Conservation (phyloP, 2,113 vertebrate species). For the Cinclus cinclus region DNA sequence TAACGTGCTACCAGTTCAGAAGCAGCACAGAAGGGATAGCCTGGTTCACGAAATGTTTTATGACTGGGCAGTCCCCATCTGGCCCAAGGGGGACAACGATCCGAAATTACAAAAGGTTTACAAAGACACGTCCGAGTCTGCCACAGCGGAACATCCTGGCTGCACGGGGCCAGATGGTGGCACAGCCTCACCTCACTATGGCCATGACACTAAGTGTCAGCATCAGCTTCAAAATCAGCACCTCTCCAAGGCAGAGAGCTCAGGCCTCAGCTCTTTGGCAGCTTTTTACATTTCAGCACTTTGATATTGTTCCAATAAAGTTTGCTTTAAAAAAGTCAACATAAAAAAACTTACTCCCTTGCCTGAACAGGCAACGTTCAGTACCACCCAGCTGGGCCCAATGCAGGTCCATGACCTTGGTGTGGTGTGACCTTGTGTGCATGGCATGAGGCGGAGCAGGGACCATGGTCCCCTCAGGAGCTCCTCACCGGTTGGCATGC, state of each 20-base stretch:
- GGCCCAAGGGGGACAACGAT: too few relatives aligned
- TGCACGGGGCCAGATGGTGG: too few relatives aligned
- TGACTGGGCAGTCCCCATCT: background rate
- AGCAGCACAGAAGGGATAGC: background rate
- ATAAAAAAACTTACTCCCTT: background rate
- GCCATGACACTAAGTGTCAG: background rate
- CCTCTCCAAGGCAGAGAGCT: background rate
- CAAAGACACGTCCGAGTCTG: too few relatives aligned
- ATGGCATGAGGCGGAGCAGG: fast-evolving
- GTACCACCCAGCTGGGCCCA: too few relatives aligned
- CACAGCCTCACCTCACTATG: background rate
- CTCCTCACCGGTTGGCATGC: background rate
- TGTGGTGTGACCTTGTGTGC: too few relatives aligned
- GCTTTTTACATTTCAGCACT: background rate
- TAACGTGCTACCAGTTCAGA: background rate
- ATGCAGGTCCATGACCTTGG: fast-evolving
- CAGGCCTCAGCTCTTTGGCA: background rate
- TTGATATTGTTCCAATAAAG: background rate
- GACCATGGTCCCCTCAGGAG: background rate
- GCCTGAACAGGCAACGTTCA: background rate
- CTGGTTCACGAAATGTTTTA: background rate
- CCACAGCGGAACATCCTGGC: background rate
- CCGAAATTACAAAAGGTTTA: background rate
- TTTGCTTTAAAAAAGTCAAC: background rate
- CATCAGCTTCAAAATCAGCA: background rate